Percentiles rank a stretch among this genome's conserved stretches.
These are phyloP conservation scores for Iselma pallidipennis DNA, from an alignment of 2,888 invertebrate genomes.

Conservation along the genomic window DNA sequence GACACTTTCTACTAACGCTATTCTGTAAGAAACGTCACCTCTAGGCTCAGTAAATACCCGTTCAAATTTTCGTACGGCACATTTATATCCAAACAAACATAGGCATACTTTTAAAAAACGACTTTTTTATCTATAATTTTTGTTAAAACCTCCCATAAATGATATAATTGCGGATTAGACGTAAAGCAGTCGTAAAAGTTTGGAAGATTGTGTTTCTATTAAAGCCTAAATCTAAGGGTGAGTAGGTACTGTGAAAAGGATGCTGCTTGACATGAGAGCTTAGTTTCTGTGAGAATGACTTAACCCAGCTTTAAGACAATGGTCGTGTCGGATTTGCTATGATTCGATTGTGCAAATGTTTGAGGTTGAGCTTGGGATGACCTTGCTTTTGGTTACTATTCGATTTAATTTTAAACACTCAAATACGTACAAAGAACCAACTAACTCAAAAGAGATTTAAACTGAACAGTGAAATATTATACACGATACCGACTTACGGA, in stretches of 20 bases:
- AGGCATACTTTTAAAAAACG: conserved; percentile 7
- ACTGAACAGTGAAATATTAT: too few species aligned
- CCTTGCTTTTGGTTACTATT: conserved; percentile 20
- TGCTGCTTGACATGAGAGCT: conserved; percentile 15
- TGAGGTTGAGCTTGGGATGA: conserved; percentile 32
- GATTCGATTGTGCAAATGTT: conserved; percentile 38
- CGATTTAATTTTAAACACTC: conserved; percentile 17
- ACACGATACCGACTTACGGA: not conserved
- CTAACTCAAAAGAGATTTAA: not conserved
- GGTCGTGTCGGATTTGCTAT: conserved; percentile 39
- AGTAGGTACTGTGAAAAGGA: conserved; percentile 8
- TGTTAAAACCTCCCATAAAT: not conserved
- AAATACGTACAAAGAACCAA: not conserved
- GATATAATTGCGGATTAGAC: not conserved
- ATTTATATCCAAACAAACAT: conserved; percentile 8
- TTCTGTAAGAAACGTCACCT: conserved; percentile 9
- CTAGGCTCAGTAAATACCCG: conserved; percentile 15
- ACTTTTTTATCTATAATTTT: not conserved
- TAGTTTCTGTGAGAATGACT: conserved; percentile 18
- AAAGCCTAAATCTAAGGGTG: conserved; percentile 3
- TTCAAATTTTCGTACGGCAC: conserved; percentile 4
- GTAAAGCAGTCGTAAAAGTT: conserved; percentile 2
- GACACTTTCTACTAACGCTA: conserved; percentile 18
- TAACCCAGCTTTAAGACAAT: conserved; percentile 33
- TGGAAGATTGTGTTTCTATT: not conserved